phyloP scores from a whole-genome alignment of 2,797 vertebrate species.

The Fratercula arctica region DNA sequence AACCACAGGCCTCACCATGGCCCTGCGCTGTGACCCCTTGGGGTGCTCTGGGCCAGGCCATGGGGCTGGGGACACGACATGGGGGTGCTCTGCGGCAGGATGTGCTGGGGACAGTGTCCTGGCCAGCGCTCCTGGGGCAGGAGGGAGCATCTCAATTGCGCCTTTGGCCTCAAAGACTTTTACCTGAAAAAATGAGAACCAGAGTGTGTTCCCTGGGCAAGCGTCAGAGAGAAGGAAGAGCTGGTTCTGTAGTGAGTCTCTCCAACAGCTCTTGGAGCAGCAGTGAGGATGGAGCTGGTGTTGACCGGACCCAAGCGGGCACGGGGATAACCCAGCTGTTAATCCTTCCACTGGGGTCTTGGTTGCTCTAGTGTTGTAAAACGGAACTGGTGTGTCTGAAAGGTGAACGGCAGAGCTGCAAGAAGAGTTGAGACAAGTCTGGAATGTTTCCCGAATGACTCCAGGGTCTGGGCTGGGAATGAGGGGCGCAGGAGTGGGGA shows the following conservation, averaged over 20 bases:
- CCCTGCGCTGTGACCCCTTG: too few species aligned
- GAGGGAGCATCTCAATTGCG: fast-evolving
- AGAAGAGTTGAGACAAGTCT: not conserved
- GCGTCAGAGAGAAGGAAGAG: not conserved
- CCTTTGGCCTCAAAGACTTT: not conserved
- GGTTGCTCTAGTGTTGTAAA: not conserved
- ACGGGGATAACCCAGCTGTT: not conserved
- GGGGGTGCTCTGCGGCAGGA: too few species aligned
- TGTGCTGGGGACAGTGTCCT: not conserved
- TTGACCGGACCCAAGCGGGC: too few species aligned
- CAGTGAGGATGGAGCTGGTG: not conserved
- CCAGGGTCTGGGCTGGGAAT: not conserved
- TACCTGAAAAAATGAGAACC: not conserved
- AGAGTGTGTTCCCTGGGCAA: fast-evolving
- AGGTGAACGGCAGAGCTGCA: not conserved
- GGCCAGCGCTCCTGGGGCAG: not conserved
- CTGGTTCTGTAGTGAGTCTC: not conserved
- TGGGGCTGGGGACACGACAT: not conserved
- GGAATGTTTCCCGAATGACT: not conserved
- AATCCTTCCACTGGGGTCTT: not conserved
- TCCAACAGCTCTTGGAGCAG: not conserved
- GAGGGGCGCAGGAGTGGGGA: fast-evolving
- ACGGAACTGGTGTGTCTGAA: not conserved
- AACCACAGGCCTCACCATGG: not conserved
- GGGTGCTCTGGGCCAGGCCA: not conserved